phyloP scores from a whole-genome alignment of 92 coral and sea anemone species.

The Porites cylindrica region DNA sequence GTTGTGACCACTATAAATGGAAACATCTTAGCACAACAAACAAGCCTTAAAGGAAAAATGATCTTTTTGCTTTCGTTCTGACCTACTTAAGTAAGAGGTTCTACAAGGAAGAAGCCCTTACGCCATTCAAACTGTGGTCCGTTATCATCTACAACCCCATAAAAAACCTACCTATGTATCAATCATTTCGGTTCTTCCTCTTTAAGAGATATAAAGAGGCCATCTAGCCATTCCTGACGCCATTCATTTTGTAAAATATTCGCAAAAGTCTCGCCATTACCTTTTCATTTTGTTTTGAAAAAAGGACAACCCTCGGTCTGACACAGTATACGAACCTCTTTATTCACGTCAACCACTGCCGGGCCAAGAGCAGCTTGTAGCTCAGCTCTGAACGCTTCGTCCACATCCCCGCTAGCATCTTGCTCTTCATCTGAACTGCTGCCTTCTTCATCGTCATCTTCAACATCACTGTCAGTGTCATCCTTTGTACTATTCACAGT shows the following conservation, averaged over 20 bases:
- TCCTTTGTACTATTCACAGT: background rate
- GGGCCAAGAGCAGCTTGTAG: constrained; percentile 91
- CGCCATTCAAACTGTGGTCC: background rate
- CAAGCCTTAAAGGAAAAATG: too few relatives aligned
- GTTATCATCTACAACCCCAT: background rate
- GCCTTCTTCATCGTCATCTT: constrained; percentile 65
- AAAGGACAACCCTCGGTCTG: background rate
- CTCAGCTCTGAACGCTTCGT: constrained; percentile 93
- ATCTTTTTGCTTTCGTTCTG: too few relatives aligned
- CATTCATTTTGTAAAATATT: background rate
- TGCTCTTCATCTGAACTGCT: constrained; percentile 55
- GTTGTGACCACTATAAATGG: too few relatives aligned
- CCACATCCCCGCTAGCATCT: constrained; percentile 71
- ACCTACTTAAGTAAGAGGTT: too few relatives aligned
- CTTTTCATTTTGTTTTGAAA: background rate
- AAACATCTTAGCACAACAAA: too few relatives aligned
- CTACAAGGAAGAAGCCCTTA: too few relatives aligned
- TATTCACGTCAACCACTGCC: constrained; percentile 75
- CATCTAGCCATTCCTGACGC: background rate
- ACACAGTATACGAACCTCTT: constrained; percentile 22
- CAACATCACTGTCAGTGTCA: constrained; percentile 36
- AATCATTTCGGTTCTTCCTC: background rate
- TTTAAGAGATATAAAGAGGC: too few relatives aligned
- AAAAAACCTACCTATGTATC: too few relatives aligned
- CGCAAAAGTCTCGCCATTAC: background rate